These are phyloP conservation scores for Anadara kagoshimensis DNA, from an alignment of 1,140 invertebrate species.

Conservation along the genomic window DNA sequence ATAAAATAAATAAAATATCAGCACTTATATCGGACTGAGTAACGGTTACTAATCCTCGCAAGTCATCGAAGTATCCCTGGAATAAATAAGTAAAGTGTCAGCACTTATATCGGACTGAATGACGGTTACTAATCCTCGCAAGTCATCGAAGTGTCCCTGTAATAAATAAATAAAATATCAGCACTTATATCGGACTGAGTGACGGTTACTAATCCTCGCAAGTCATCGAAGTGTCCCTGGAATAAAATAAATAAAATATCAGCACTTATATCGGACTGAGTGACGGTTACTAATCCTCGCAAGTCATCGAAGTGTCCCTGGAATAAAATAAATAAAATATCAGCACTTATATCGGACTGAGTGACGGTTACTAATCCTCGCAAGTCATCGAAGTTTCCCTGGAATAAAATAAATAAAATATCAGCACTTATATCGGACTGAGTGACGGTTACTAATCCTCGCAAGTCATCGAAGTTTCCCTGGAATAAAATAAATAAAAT, in stretches of 20 bases:
- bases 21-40: not conserved
- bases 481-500: conserved; percentile 36
- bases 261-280: not conserved
- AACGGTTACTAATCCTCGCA: not conserved
- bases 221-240: conserved; percentile 60
- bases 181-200: conserved; percentile 33
- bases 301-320: not conserved
- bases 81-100: not conserved
- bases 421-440: conserved; percentile 40
- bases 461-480: conserved; percentile 60
- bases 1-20: conserved; percentile 33
- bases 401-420: not conserved
- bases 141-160: not conserved
- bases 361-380: not conserved
- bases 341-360: too few species aligned
- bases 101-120: too few species aligned
- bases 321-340: not conserved
- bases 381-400: too few species aligned
- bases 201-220: conserved; percentile 44
- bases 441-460: conserved; percentile 36
- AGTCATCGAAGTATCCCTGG: not conserved
- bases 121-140: not conserved
- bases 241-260: conserved; percentile 36
- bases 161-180: conserved; percentile 3
- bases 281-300: not conserved